phyloP scores from a whole-genome alignment of 2,113 vertebrate genomes.

The Anguilla japonica region DNA sequence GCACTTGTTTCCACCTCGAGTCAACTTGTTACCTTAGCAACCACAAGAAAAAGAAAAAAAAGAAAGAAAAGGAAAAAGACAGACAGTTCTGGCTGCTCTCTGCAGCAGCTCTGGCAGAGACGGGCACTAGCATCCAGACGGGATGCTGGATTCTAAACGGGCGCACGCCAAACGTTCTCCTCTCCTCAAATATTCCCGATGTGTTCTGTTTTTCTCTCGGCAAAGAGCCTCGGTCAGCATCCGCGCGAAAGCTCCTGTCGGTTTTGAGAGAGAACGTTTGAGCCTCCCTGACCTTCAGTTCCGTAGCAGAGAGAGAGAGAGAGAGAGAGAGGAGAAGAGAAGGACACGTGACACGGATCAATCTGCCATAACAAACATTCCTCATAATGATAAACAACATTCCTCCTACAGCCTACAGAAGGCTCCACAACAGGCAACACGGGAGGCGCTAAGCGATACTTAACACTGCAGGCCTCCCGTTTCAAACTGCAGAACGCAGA shows the following conservation, averaged over 20 bases:
- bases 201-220: not conserved
- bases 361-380: not conserved
- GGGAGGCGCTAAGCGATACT: not conserved
- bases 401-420: not conserved
- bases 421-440: not conserved
- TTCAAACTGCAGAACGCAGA: not conserved
- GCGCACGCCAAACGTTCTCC: too few species aligned
- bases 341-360: not conserved
- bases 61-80: slow-evolving; percentile 46
- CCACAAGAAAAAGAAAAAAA: slow-evolving; percentile 54
- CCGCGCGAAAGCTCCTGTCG: not conserved
- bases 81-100: not conserved
- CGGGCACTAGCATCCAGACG: not conserved
- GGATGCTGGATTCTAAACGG: too few species aligned
- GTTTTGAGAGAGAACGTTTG: not conserved
- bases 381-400: not conserved
- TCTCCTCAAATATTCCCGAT: not conserved
- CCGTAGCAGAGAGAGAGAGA: not conserved
- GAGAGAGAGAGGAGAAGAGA: not conserved
- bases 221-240: not conserved
- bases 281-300: not conserved
- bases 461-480: not conserved
- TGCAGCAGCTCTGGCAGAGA: too few species aligned
- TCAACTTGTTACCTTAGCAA: slow-evolving; percentile 68
- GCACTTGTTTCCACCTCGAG: slow-evolving; percentile 40